These are phyloP conservation scores for Nannoperca australis DNA, from an alignment of 2,797 vertebrate species.

Conservation along the genomic window DNA sequence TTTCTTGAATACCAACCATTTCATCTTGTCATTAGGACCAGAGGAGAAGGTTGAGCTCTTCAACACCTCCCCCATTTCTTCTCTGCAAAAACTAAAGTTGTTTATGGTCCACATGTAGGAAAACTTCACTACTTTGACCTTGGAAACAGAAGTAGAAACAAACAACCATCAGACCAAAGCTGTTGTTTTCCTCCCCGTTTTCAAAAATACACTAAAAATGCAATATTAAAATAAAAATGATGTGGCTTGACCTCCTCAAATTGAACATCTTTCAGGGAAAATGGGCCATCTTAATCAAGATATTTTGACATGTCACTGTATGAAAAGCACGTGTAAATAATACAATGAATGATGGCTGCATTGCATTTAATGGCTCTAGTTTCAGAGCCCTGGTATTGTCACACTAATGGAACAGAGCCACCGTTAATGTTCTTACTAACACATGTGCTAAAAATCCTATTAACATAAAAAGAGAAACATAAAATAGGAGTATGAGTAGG, in stretches of 20 bases:
- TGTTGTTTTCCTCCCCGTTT: not conserved
- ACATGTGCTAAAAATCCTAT: not conserved
- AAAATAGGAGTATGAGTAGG: not conserved
- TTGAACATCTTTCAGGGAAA: not conserved
- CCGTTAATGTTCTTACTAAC: constrained; percentile 4
- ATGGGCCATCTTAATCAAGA: not conserved
- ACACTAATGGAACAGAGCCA: not conserved
- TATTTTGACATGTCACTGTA: not conserved
- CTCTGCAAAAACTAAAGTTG: constrained; percentile 99
- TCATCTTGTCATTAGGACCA: constrained; percentile 99
- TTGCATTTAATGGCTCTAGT: not conserved
- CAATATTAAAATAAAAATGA: not conserved
- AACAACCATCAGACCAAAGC: constrained; percentile 6
- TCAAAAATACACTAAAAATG: not conserved
- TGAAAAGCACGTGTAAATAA: not conserved
- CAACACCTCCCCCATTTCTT: constrained; percentile 99
- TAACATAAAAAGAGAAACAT: not conserved
- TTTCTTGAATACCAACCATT: constrained; percentile 88
- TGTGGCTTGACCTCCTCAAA: not conserved
- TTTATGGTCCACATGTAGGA: constrained; percentile 99
- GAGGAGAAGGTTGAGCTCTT: constrained; percentile 99
- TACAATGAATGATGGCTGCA: not conserved
- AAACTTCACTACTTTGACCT: constrained; percentile 99
- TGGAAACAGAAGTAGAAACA: constrained; percentile 59
- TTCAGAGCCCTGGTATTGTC: not conserved